Conservation (phyloP, 2,797 vertebrate species). For the Sebastes hubbsi region DNA sequence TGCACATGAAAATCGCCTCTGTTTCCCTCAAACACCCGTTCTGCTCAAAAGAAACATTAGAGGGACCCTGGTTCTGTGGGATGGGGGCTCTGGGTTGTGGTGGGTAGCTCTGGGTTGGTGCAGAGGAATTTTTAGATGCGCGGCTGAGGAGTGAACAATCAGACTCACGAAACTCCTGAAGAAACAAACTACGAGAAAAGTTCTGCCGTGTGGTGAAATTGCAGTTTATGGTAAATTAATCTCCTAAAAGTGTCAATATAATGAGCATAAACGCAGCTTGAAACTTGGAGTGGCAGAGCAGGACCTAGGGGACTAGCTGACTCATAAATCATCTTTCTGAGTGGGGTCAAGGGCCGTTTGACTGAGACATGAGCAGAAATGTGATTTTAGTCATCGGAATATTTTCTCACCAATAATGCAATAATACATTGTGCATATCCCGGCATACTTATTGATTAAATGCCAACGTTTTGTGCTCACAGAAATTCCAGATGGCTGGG, state of each 20-base stretch:
- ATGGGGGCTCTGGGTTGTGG: constrained; percentile 21
- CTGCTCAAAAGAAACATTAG: constrained; percentile 80
- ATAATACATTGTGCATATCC: constrained; percentile 52
- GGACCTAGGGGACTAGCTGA: constrained; percentile 58
- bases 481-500: constrained; percentile 41
- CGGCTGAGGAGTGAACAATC: constrained; percentile 10
- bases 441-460: constrained; percentile 65
- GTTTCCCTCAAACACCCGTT: constrained; percentile 79
- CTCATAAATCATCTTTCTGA: constrained; percentile 78
- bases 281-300: constrained; percentile 56
- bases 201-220: constrained; percentile 24
- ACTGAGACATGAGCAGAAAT: constrained; percentile 76
- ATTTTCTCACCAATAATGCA: constrained; percentile 65
- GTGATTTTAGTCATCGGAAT: constrained; percentile 61
- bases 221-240: constrained; percentile 42
- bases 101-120: constrained; percentile 13
- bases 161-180: background rate
- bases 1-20: constrained; percentile 87
- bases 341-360: constrained; percentile 73
- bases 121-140: constrained; percentile 21
- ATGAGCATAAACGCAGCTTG: constrained; percentile 46
- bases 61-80: constrained; percentile 59
- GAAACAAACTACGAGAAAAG: constrained; percentile 20
- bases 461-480: constrained; percentile 56
- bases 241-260: constrained; percentile 62